Evolutionary conservation across 2,797 vertebrate genomes (phyloP).

Genomic region (Glyptemys insculpta): DNA sequence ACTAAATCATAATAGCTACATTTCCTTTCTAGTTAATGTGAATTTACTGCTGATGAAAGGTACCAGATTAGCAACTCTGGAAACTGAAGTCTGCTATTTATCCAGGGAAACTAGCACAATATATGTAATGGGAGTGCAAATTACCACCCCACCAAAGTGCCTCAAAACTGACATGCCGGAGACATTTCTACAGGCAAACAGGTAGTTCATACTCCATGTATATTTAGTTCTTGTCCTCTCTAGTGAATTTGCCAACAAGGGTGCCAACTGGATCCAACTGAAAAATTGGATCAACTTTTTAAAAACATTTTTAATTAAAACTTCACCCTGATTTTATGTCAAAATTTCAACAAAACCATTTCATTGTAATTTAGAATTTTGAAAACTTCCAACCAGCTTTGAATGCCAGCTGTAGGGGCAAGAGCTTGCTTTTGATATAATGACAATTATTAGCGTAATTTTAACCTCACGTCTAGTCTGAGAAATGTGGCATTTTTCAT

Average conservation of each 20-base stretch:
- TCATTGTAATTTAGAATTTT: not conserved
- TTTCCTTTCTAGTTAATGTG: constrained; percentile 28
- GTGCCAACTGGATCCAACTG: not conserved
- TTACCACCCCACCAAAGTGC: not conserved
- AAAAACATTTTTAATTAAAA: not conserved
- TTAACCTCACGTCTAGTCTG: not conserved
- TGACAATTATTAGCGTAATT: not conserved
- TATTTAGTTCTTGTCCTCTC: not conserved
- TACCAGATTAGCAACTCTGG: constrained; percentile 14
- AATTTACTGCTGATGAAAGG: constrained; percentile 37
- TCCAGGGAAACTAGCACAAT: not conserved
- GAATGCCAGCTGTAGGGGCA: not conserved
- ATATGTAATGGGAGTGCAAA: fast-evolving
- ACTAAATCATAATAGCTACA: not conserved
- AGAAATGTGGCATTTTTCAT: not conserved
- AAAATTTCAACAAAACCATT: constrained; percentile 8
- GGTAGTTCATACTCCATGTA: not conserved
- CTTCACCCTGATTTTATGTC: not conserved
- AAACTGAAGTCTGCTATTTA: not conserved
- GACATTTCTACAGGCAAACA: not conserved
- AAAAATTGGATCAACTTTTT: not conserved
- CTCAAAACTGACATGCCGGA: not conserved
- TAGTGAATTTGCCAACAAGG: not conserved
- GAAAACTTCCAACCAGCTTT: not conserved
- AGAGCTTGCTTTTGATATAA: not conserved